Base-by-base conservation (phyloP, 2,888 invertebrate genomes). In the Iphiclides podalirius region DNA sequence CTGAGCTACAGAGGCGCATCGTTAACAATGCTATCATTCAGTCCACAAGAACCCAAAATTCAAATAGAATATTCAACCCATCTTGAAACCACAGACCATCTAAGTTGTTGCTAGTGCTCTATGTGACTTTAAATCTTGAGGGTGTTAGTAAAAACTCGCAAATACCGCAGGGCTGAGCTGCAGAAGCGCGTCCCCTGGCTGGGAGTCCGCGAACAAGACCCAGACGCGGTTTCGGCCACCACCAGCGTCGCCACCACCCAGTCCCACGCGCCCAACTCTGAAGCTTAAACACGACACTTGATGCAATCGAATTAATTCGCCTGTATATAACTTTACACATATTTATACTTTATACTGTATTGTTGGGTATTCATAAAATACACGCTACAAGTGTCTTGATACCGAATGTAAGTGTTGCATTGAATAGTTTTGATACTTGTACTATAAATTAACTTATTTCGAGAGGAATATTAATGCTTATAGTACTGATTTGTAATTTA, bases 121-220 rank as follows among this genome's bases (percentile, higher is more conserved):
- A n/a, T n/a, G n/a, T n/a, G n/a, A n/a, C n/a, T n/a, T n/a, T n/a
- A n/a, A n/a, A n/a, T n/a, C n/a, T n/a, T n/a, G n/a, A n/a, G n/a
- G n/a, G n/a, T n/a, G n/a, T n/a, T n/a, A n/a, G n/a, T n/a, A n/a
- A n/a, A n/a, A n/a, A n/a, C n/a, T n/a, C n/a, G n/a, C n/a, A n/a
- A n/a, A n/a, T n/a, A n/a, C n/a, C n/a, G 14, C 70, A 94, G 94
- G 72, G 85, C 93, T 67, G 96, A 96, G 72, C 83, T 96, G 47
- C 92, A 94, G 67, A 96, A 95, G 68, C 92, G 94, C 39, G 81
- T 96, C 42, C 95, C 95, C 1, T 96, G 94, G 94, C 72, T 94
- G 70, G 93, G 93, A 9, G 93, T 94, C 14, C 91, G 91, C 8
- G 94, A 94, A 64, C 78, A 88, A 4, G 82, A 83, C 47, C 85